Percentiles rank a stretch among this genome's conserved stretches.
Evolutionary conservation across 2,113 vertebrate species (phyloP).

Genomic region (Panthera leo): DNA sequence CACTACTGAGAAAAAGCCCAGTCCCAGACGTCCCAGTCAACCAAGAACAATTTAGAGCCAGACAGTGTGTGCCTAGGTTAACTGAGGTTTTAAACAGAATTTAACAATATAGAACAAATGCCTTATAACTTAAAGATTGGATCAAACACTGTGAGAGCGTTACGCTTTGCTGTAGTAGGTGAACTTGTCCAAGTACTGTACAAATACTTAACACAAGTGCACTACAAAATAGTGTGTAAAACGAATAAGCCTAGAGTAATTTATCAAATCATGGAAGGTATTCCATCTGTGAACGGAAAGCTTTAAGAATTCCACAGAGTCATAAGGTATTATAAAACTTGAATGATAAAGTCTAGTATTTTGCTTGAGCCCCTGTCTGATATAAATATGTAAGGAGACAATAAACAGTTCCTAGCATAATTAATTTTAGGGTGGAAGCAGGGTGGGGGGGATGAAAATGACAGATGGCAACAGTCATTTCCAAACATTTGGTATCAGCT

Average conservation of each 20-base stretch:
- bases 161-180: neutral
- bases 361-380: slow-evolving; percentile 22
- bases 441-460: neutral
- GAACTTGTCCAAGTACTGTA: neutral
- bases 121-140: neutral
- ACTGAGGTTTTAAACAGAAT: neutral
- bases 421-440: slow-evolving; percentile 49
- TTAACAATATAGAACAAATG: neutral
- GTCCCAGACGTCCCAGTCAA: neutral
- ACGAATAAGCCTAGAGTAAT: neutral
- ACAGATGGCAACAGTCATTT: slow-evolving; percentile 57
- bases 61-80: neutral
- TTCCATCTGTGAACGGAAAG: neutral
- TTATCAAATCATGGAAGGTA: neutral
- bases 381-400: slow-evolving; percentile 14
- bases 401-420: slow-evolving; percentile 20
- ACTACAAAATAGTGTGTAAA: neutral
- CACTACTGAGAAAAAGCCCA: neutral
- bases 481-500: slow-evolving; percentile 61
- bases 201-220: neutral
- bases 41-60: neutral
- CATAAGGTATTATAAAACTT: neutral
- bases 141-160: neutral
- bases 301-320: neutral
- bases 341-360: neutral